Evolutionary conservation across 2,113 vertebrate species (phyloP).

Genomic region (Pangasianodon gigas): DNA sequence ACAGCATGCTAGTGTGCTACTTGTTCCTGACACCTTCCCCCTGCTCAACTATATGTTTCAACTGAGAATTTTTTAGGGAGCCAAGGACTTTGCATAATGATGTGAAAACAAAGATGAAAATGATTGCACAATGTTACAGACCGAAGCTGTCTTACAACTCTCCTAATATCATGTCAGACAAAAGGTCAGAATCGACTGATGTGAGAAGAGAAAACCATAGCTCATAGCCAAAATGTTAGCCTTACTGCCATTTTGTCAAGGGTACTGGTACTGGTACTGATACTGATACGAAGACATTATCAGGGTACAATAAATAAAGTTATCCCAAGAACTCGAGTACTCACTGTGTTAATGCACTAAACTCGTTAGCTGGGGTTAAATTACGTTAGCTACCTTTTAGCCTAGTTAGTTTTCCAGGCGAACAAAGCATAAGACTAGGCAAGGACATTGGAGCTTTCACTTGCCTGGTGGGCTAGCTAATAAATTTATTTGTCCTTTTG

Average conservation of each 20-base stretch:
- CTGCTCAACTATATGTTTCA: too few relatives aligned
- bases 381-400: background rate
- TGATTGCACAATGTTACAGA: too few relatives aligned
- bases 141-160: too few relatives aligned
- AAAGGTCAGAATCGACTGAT: background rate
- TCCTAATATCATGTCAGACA: too few relatives aligned
- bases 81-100: too few relatives aligned
- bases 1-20: too few relatives aligned
- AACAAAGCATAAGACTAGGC: background rate
- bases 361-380: background rate
- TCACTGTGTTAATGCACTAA: background rate
- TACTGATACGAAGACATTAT: background rate
- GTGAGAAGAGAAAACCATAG: background rate
- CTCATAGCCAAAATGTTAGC: background rate
- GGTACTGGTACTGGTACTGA: background rate
- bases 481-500: background rate
- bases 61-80: too few relatives aligned
- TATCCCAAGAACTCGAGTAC: background rate
- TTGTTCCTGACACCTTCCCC: too few relatives aligned
- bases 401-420: background rate
- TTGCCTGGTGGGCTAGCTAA: background rate
- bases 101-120: too few relatives aligned
- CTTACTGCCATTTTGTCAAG: background rate
- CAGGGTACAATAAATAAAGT: background rate
- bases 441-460: background rate